phyloP scores from a whole-genome alignment of 2,888 invertebrate species.

The Ectemnius continuus region DNA sequence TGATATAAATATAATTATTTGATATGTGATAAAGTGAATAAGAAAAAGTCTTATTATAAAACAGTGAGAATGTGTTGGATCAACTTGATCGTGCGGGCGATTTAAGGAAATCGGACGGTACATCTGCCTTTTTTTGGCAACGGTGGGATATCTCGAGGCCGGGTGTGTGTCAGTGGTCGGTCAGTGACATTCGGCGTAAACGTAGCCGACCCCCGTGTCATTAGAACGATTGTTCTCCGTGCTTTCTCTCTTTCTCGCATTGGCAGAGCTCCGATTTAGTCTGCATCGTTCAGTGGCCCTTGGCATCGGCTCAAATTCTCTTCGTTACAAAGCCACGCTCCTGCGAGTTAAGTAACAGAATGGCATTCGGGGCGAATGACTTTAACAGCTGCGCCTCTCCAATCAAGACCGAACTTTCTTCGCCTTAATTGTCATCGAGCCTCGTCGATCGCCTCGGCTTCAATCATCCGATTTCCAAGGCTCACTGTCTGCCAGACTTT shows the following conservation, averaged over 20 bases:
- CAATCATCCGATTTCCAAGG: too few species aligned
- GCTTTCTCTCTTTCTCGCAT: constrained; percentile 5
- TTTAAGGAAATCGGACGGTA: neutral
- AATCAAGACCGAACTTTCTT: too few species aligned
- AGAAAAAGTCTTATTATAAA: too few species aligned
- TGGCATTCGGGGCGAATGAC: too few species aligned
- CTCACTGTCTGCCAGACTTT: too few species aligned
- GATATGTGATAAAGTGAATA: too few species aligned
- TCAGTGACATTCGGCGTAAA: constrained; percentile 18
- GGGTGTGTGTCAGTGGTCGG: neutral
- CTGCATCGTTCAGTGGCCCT: constrained; percentile 3
- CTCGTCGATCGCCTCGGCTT: too few species aligned
- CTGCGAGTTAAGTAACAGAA: constrained; percentile 26
- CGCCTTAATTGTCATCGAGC: too few species aligned
- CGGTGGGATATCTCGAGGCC: neutral
- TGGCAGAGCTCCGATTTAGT: constrained; percentile 29
- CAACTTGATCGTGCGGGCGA: neutral
- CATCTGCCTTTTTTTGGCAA: neutral
- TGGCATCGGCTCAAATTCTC: constrained; percentile 29
- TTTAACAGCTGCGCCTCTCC: too few species aligned
- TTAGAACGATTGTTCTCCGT: constrained; percentile 7
- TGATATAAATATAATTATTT: too few species aligned
- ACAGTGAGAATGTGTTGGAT: too few species aligned
- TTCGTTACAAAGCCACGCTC: constrained; percentile 23
- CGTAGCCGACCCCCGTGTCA: neutral